Conservation (phyloP, 2,113 vertebrate species). For the Synodontis membranacea region DNA sequence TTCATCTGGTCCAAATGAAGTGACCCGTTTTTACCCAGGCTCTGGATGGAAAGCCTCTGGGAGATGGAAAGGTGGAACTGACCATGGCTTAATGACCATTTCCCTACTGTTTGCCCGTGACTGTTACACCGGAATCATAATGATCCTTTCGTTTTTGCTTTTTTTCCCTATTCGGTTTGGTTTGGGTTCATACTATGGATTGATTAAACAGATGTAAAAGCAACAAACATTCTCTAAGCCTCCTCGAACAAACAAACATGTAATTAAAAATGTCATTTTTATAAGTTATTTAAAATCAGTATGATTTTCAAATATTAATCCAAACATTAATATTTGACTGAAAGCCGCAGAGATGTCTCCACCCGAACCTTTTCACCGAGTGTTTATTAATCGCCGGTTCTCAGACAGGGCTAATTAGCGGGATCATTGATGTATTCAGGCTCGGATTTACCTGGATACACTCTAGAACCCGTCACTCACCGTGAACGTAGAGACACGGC, state of each 20-base stretch:
- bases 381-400: slow-evolving; percentile 22
- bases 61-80: too few species aligned
- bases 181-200: neutral
- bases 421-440: neutral
- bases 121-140: neutral
- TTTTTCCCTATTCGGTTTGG: neutral
- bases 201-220: too few species aligned
- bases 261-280: neutral
- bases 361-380: neutral
- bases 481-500: neutral
- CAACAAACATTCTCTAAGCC: too few species aligned
- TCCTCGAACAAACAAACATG: neutral
- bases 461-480: neutral
- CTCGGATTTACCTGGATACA: slow-evolving; percentile 16
- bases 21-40: neutral
- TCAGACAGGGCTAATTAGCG: slow-evolving; percentile 16
- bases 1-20: neutral
- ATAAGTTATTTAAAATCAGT: neutral
- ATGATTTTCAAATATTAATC: neutral
- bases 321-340: neutral
- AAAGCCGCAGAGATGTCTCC: neutral
- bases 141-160: neutral
- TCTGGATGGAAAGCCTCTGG: neutral
- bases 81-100: too few species aligned
- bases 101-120: neutral